Base-by-base conservation (phyloP, 2,888 invertebrate genomes). In the Agonum fuliginosum region DNA sequence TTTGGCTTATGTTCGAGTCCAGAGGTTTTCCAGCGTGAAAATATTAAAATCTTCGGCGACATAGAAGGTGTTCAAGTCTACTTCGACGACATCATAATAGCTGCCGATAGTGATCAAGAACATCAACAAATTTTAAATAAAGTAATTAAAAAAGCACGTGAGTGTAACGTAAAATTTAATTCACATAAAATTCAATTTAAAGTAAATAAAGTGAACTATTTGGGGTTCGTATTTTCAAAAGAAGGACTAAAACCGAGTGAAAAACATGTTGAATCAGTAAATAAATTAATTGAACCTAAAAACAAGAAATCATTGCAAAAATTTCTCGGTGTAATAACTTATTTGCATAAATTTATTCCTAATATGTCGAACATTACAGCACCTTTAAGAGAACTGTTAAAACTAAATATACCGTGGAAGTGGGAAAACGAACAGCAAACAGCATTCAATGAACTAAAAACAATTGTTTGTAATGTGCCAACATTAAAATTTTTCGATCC, bases 81-180 rank as follows among this genome's bases (percentile, higher is more conserved):
- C 69, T 79, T 81, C 51, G 80, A 82, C 73, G 81, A 81, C 69
- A 6, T 81, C 5, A 78, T 81, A 17, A 78, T 80, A n/a, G 69
- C 76, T 12, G 80, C 78, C 2, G 17, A 41, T 1, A 34, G 30
- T 69, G 58, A 74, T 14, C 37, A 62, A 3, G 74, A 78, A 58
- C 79, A 74, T 43, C 67, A 69, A 27, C 0, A 22, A 37, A 48
- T 34, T 3, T 19, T 78, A 24, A 5, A 1, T 1, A 27, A 54
- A 27, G 72, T 78, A 17, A 6, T 78, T 3, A 51, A 67, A 30
- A n/a, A 37, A 6, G 79, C 79, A 14, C 19, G 51, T 6, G 41
- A 37, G n/a, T 8, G 72, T 17, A 46, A 46, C n/a, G 30, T 75
- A 10, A 75, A 75, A 43, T 75, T 75, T 24, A 71, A 48, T 51